Base-by-base conservation (phyloP, 2,797 vertebrate genomes). In the Pantherophis vulpinus region DNA sequence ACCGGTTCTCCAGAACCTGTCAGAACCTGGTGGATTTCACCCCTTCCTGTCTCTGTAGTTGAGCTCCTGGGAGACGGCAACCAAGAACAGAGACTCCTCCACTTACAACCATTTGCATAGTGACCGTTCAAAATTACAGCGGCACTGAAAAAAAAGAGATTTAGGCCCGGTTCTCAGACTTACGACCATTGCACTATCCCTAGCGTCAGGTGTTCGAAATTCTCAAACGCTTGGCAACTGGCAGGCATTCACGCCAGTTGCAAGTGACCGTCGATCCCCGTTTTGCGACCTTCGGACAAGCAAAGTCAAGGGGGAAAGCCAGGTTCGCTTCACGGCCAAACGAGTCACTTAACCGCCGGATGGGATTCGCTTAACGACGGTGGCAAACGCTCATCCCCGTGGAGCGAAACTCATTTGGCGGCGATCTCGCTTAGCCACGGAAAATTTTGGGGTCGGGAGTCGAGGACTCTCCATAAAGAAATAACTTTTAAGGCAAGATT, bases 341-440 rank as follows among this genome's bases (percentile, higher is more conserved):
- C 1, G 6, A 8, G n/a, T 70, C 66, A 16, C 13, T 6, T 70
- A 32, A 16, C 63, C 13, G 5, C 63, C 0, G 0, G 66, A 16
- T n/a, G 3, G 66, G 56, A 58, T 18, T 18, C 16, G 14, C 55
- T 56, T 56, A 56, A 66, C 1, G 4, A 29, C 27, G 3, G 27
- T 5, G 12, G 63, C 12, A 6, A n/a, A 14, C 4, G 0, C 12
- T 66, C 5, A 0, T n/a, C 2, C 4, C 4, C 4, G 13, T 66
- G 63, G 13, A n/a, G 63, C 5, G 5, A 16, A 70, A 16, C 29
- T 29, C 5, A 5, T 2, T 70, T 32, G 6, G n/a, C 29, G 5
- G n/a, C 29, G 5, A 13, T 6, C 13, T 70, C 16, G 63, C 13
- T 70, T n/a, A 70, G 63, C n/a, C 1, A 32, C 1, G 5, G 63